Evolutionary conservation across 2,113 vertebrate species (phyloP), one percentile per base, ranked within the genome.

Genomic region (Pitta sordida): DNA sequence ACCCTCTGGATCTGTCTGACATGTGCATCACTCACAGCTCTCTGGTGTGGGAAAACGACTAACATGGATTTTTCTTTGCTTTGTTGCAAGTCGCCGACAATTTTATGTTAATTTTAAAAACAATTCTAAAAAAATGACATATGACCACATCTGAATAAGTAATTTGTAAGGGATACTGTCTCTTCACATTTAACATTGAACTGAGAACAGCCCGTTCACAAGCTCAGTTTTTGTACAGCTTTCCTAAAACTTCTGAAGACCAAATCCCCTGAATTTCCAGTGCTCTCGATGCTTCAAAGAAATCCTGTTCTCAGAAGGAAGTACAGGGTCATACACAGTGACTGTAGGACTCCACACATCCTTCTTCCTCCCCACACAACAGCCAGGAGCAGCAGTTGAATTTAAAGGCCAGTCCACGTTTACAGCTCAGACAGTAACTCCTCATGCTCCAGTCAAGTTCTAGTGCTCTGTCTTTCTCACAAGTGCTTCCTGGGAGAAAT

Each of bases 261-360:
- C 23, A 73, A 69, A 27, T 0, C 51, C 27, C 16, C 55, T 37
- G 52, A 11, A 41, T 59, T 83, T 67, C 52, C 52, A 79, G 34
- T 5, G 43, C 48, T 68, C 63, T 36, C 34, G 49, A n/a, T 13
- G 30, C 39, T 80, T 58, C 27, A 56, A 34, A 67, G 34, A 55
- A 19, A 67, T 6, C 29, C 16, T 63, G 19, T 43, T 63, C 81
- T 68, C 29, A 9, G n/a, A 51, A 52, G 15, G 18, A 70, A 23
- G 22, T 9, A 29, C 0, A 51, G 8, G 5, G 20, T 76, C 58
- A 73, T 2, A 37, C n/a, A 46, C 0, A 65, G 12, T 3, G 4
- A 69, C 37, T 48, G 10, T 30, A 44, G 53, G 20, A 2, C 63
- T 6, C 51, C 26, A 64, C n/a, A 17, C 22, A n/a, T 5, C 32